phyloP scores from a whole-genome alignment of 2,797 vertebrate species.

The Pantherophis vulpinus region DNA sequence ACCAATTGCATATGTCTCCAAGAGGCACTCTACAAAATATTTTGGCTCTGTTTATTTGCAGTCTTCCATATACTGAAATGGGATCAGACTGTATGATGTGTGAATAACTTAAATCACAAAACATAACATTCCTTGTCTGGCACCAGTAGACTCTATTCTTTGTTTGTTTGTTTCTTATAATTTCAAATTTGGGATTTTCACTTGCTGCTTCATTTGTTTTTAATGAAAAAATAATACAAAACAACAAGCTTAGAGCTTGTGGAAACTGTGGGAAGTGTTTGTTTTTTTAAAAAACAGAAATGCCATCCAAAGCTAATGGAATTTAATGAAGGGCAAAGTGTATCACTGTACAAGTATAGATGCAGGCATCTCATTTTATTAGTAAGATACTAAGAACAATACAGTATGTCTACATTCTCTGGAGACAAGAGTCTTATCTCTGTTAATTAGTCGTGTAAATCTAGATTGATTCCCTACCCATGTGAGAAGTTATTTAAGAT shows the following conservation, averaged over 20 bases:
- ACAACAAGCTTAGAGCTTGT: slow-evolving; percentile 43
- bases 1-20: background rate
- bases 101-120: slow-evolving; percentile 32
- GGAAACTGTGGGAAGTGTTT: slow-evolving; percentile 34
- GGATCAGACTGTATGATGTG: slow-evolving; percentile 18
- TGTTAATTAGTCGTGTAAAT: slow-evolving; percentile 25
- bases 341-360: slow-evolving; percentile 38
- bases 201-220: background rate
- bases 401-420: slow-evolving; percentile 10
- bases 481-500: slow-evolving; percentile 13
- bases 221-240: background rate
- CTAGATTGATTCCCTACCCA: background rate
- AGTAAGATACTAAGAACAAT: slow-evolving; percentile 18
- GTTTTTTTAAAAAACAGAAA: slow-evolving; percentile 41
- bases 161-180: slow-evolving; percentile 9
- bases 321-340: slow-evolving; percentile 13
- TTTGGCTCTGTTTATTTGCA: background rate
- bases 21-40: background rate
- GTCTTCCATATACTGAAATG: slow-evolving; percentile 34
- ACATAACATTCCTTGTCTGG: slow-evolving; percentile 1
- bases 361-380: background rate
- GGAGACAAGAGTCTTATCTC: slow-evolving; percentile 2
- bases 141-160: slow-evolving; percentile 22
- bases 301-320: slow-evolving; percentile 25
- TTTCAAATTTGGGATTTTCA: slow-evolving; percentile 24